phyloP scores from a whole-genome alignment of 2,888 invertebrate genomes.

The Noctua pronuba region DNA sequence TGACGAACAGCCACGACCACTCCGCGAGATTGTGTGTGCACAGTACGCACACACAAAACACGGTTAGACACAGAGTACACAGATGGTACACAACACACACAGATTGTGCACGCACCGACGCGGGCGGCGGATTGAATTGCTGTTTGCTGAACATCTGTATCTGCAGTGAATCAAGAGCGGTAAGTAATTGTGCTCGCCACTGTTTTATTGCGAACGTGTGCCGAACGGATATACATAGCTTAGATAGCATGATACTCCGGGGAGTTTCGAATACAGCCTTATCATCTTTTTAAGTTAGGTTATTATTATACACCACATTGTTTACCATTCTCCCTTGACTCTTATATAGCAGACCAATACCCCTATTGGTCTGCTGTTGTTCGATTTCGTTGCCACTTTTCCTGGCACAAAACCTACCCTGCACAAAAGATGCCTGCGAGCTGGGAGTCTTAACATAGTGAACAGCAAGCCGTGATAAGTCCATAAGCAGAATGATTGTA shows the following conservation, averaged over 20 bases:
- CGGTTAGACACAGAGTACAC: not conserved
- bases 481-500: not conserved
- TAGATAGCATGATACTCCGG: not conserved
- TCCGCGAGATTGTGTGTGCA: slow-evolving; percentile 58
- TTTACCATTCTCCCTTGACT: not conserved
- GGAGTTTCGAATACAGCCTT: too few species aligned
- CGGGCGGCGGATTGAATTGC: slow-evolving; percentile 30
- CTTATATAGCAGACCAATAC: too few species aligned
- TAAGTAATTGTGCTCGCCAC: slow-evolving; percentile 36
- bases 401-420: not conserved
- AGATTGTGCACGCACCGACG: slow-evolving; percentile 27
- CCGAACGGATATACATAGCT: too few species aligned
- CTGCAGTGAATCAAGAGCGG: slow-evolving; percentile 6
- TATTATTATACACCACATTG: not conserved
- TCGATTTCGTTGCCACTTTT: not conserved
- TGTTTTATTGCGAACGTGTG: slow-evolving; percentile 18
- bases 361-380: too few species aligned
- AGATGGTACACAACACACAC: not conserved
- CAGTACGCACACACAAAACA: slow-evolving; percentile 19
- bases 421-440: too few species aligned
- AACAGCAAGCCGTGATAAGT: not conserved
- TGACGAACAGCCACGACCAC: slow-evolving; percentile 45
- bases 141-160: slow-evolving; percentile 26
- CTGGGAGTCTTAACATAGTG: too few species aligned
- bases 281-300: not conserved